phyloP scores from a whole-genome alignment of 2,888 invertebrate genomes.

The Neocrepidodera transversa region DNA sequence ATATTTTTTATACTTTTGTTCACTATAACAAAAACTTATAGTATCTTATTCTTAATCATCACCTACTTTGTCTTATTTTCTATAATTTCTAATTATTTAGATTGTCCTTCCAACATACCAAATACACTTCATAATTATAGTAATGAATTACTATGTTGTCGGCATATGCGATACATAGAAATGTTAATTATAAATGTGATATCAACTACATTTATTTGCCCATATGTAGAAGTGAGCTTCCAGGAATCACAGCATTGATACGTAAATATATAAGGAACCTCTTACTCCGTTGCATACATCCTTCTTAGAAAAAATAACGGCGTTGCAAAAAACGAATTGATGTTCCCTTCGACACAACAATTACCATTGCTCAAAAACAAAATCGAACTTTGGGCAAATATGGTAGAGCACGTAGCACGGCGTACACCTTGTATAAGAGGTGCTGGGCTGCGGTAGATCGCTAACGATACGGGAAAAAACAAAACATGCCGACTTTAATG shows the following conservation, averaged over 20 bases:
- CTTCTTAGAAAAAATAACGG: conserved; percentile 13
- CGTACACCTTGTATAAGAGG: conserved; percentile 34
- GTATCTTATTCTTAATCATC: no score
- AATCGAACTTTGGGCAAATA: conserved; percentile 20
- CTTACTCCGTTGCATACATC: not conserved
- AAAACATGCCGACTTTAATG: conserved; percentile 23
- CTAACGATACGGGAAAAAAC: conserved; percentile 29
- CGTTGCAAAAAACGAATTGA: conserved; percentile 29
- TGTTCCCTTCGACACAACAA: conserved; percentile 32
- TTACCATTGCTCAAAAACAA: conserved; percentile 22
- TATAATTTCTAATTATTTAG: no score
- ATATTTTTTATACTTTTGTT: no score
- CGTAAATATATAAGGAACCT: conserved; percentile 15
- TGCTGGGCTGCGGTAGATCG: conserved; percentile 35
- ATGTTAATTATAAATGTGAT: no score
- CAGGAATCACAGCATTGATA: not conserved
- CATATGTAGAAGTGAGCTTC: conserved; percentile 1
- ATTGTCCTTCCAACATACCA: no score
- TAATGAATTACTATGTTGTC: no score
- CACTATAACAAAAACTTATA: no score
- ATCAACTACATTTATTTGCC: no score
- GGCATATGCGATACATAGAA: no score
- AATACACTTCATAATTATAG: no score
- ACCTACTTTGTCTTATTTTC: no score
- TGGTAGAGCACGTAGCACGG: conserved; percentile 9